These are phyloP conservation scores for Siniperca undulata DNA, from an alignment of 2,797 vertebrate species.

Conservation along the genomic window DNA sequence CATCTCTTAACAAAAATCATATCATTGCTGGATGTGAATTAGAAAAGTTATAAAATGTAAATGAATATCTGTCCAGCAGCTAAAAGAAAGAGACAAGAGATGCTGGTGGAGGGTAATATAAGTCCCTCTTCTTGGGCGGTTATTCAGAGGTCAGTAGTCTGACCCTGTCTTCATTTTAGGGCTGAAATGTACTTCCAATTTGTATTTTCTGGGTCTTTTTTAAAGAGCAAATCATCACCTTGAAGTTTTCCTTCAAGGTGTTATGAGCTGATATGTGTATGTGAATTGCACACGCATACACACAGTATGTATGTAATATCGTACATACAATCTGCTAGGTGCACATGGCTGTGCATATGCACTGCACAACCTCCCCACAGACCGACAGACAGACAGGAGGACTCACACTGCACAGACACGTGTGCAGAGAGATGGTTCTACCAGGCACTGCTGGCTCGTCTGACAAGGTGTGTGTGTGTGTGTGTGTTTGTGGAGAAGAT, in stretches of 20 bases:
- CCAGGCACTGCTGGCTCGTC: conserved; percentile 72
- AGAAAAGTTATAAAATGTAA: neutral
- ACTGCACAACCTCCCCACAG: conserved; percentile 37
- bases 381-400: conserved; percentile 1
- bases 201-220: neutral
- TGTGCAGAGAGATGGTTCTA: conserved; percentile 64
- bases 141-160: conserved; percentile 32
- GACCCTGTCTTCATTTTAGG: conserved; percentile 25
- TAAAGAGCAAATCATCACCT: neutral
- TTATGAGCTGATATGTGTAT: conserved; percentile 2
- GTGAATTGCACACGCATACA: neutral
- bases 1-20: no score
- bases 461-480: conserved; percentile 55
- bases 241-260: conserved; percentile 5
- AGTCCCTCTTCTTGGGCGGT: neutral
- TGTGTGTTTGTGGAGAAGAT: conserved; percentile 34
- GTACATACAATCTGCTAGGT: conserved; percentile 4
- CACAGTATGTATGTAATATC: neutral
- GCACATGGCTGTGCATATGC: neutral
- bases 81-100: neutral
- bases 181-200: conserved; percentile 21
- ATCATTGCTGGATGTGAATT: neutral
- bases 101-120: neutral
- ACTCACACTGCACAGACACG: conserved; percentile 19
- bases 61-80: neutral